These are phyloP conservation scores for Proisotoma minuta DNA, from an alignment of 2,888 invertebrate genomes.

Conservation along the genomic window DNA sequence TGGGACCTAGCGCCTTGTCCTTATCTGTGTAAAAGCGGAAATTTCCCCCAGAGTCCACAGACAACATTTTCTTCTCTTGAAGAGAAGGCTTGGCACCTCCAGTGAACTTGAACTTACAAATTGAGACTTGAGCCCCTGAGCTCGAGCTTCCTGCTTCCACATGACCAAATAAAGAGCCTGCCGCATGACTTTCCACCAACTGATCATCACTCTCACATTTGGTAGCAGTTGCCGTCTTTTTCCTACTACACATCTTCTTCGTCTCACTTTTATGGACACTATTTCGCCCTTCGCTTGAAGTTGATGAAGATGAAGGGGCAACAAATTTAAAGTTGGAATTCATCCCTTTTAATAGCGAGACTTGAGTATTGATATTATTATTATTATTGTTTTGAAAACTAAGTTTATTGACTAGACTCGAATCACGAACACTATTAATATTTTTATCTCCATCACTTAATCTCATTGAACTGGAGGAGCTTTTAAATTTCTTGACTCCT, in stretches of 20 bases:
- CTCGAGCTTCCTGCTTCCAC: conserved; percentile 56
- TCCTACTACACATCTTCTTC: neutral
- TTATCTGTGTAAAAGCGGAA: conserved; percentile 65
- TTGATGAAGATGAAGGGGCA: neutral
- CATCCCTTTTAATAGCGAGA: too few relatives aligned
- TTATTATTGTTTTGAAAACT: conserved; percentile 9
- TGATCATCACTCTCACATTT: too few relatives aligned
- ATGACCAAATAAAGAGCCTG: conserved; percentile 71
- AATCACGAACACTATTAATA: conserved; percentile 18
- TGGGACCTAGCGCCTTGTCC: conserved; percentile 2
- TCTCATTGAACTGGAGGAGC: neutral
- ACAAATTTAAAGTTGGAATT: neutral
- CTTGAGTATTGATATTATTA: too few relatives aligned
- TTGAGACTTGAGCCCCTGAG: conserved; percentile 65
- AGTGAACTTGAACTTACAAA: conserved; percentile 89
- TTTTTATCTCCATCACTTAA: neutral
- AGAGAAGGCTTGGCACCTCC: conserved; percentile 82
- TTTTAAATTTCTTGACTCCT: neutral
- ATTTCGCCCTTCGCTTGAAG: neutral
- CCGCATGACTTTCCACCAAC: conserved; percentile 46
- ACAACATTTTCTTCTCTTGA: conserved; percentile 87
- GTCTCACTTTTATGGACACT: neutral
- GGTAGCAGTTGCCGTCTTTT: neutral
- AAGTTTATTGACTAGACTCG: conserved; percentile 39
- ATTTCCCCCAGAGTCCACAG: conserved; percentile 83